Base-by-base conservation (phyloP, 2,888 invertebrate genomes). In the Acronicta leporina region DNA sequence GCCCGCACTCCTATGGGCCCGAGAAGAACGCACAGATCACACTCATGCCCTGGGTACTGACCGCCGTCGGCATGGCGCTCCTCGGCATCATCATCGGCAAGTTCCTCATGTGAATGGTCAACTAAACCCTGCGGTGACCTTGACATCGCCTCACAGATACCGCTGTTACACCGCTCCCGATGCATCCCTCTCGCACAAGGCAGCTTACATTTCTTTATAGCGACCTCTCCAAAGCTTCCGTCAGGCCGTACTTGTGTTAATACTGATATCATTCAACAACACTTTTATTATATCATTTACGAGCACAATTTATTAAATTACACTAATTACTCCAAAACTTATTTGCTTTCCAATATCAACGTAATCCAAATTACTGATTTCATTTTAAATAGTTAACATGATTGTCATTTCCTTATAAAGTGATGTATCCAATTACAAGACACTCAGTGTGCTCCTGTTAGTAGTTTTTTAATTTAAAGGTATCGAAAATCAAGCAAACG, bases 21-120 rank as follows among this genome's bases (percentile, higher is more conserved):
- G 96, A 96, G 92, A 95, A 96, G 85, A 94, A 88, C 79, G 95
- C 95, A 76, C 95, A 95, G 84, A 83, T 90, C 65, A 93, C 94
- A 70, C 89, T 95, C 74, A 95, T 96, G 93, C 95, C 96, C 72
- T 96, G 96, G 94, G 90, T 97, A 77, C 95, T 95, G 79, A 91
- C 96, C 78, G 96, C 96, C 73, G 87, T 97, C 81, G 95, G 95
- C 81, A 95, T 96, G 92, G 96, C 96, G 77, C 87, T 97, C 75
- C 88, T 97, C 86, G 97, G 97, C 87, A 95, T 97, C 86, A 94
- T 97, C 89, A 94, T 97, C 89, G 97, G 97, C 89, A 97, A 97
- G 94, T 97, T 96, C 94, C 92, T 97, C 92, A 96, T 97, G 95
- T 97, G 96, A 97, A 96, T 95, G 87, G 75, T 63, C 77, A 49